Percentiles rank a stretch among this genome's conserved stretches.
Conservation (phyloP, 2,888 invertebrate genomes). For the Patella ulyssiponensis region DNA sequence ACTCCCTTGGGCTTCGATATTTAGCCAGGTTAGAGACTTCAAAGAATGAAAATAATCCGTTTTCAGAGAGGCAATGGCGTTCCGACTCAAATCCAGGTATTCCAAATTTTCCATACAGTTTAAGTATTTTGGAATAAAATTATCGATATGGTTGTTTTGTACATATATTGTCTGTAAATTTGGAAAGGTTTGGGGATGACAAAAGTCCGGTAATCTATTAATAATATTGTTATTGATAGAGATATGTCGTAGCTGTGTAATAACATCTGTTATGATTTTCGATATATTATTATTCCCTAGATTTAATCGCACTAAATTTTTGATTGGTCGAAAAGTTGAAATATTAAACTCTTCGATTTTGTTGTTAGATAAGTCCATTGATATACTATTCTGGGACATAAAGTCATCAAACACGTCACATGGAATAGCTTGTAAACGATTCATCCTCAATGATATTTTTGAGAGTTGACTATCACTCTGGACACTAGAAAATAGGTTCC, state of each 20-base stretch:
- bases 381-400: background rate
- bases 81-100: background rate
- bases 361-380: background rate
- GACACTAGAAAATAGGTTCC: too few relatives aligned
- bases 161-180: background rate
- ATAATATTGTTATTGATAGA: too few relatives aligned
- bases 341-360: background rate
- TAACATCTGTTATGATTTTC: background rate
- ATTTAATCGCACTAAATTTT: background rate
- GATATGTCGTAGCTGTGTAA: background rate
- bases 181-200: background rate
- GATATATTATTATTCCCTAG: background rate
- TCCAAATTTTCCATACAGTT: constrained; percentile 8
- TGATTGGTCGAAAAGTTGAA: background rate
- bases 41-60: constrained; percentile 6
- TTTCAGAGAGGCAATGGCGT: background rate
- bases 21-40: background rate
- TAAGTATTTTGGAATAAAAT: background rate
- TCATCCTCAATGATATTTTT: too few relatives aligned
- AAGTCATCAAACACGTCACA: too few relatives aligned
- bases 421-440: too few relatives aligned
- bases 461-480: too few relatives aligned
- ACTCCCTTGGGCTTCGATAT: background rate
- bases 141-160: background rate
- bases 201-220: background rate